Base-by-base conservation (phyloP, 2,888 invertebrate genomes). In the Pheosia tremula region DNA sequence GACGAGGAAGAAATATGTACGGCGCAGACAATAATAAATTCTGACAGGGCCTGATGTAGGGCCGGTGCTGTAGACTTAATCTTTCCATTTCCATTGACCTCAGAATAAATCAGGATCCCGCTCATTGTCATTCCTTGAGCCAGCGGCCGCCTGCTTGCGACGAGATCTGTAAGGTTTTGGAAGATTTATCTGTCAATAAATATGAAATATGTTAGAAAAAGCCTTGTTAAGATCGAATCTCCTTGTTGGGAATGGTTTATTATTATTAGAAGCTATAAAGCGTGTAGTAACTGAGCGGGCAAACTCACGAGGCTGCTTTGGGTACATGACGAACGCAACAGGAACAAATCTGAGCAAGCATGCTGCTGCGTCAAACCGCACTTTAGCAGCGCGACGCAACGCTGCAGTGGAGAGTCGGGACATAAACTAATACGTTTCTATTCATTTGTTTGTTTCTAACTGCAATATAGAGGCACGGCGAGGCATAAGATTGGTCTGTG, bases 1-100 rank as follows among this genome's bases (percentile, higher is more conserved):
- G 73, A 75, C 70, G 67, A 64, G 63, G 62, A 75, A 78, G 79
- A 85, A 79, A 78, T 83, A 86, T 82, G 76, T 53, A 52, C 41
- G 58, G 39, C 37, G n/a, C 60, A 59, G 64, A 67, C 69, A 62
- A 68, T 67, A 78, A 78, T 72, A 75, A 71, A 72, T 70, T 69
- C 72, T 67, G 75, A 66, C 77, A 55, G 60, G 61, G 67, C 63
- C 70, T 77, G 74, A 74, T 69, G 69, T 68, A 71, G 69, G 59
- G 68, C 62, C 58, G n/a, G 57, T 58, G 70, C 63, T 69, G 69
- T 70, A 62, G 69, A 71, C 75, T 77, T 80, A 72, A 72, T 67
- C 75, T 75, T 69, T 66, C 58, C 65, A 75, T 75, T 69, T 63
- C 64, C 50, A 56, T 58, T 61, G 67, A 63, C 57, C 66, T 59